phyloP scores from a whole-genome alignment of 2,797 vertebrate genomes.

The Agapornis canus region DNA sequence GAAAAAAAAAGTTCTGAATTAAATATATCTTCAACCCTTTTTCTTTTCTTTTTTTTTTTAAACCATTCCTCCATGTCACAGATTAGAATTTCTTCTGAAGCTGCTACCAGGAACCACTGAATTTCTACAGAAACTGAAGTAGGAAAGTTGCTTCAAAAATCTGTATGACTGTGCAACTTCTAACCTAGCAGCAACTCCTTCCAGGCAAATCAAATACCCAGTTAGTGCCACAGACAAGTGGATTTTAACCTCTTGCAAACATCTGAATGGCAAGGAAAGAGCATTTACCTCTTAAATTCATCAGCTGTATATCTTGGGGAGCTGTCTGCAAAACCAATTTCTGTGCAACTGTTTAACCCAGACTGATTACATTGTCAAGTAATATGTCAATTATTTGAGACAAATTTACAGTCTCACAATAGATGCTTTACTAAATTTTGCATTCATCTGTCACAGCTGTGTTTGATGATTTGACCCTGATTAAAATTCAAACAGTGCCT shows the following conservation, averaged over 20 bases:
- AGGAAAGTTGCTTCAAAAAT: neutral
- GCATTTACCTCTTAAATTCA: neutral
- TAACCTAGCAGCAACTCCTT: neutral
- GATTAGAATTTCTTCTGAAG: neutral
- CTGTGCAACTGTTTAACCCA: constrained; percentile 17
- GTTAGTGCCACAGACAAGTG: neutral
- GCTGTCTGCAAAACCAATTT: constrained; percentile 7
- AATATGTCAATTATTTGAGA: neutral
- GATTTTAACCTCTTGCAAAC: neutral
- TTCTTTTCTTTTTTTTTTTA: neutral
- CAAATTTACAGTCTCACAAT: constrained; percentile 26
- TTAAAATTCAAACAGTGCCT: constrained; percentile 19
- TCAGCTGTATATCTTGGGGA: neutral
- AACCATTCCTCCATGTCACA: neutral
- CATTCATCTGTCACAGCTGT: constrained; percentile 36
- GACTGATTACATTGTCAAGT: neutral
- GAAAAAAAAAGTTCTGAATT: neutral
- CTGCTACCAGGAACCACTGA: neutral
- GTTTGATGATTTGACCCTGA: constrained; percentile 24
- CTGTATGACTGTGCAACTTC: neutral
- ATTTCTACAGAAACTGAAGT: neutral
- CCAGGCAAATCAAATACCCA: neutral
- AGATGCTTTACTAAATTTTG: constrained; percentile 27
- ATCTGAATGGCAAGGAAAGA: neutral
- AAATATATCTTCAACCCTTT: neutral